Base-by-base conservation (phyloP, 2,797 vertebrate species). In the Enteromius viviparus region DNA sequence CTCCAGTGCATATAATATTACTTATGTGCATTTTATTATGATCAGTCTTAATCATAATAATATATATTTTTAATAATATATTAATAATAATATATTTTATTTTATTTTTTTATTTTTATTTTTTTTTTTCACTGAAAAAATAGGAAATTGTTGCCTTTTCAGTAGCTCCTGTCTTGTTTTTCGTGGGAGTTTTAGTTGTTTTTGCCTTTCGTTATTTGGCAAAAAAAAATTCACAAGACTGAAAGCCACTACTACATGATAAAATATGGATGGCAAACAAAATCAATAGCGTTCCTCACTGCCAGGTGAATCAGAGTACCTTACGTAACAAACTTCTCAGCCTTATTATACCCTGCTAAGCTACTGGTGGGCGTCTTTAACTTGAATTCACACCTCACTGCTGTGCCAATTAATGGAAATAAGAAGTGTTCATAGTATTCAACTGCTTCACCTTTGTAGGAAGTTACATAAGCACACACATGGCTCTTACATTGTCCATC, bases 321-420 rank as follows among this genome's bases (percentile, higher is more conserved):
- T 78, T 77, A 69, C 47, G 11, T 89, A 83, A 90, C 86, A 87
- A 84, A 91, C 85, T 89, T 90, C 85, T 87, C 89, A 91, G 86
- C 90, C 89, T 91, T 92, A 91, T 94, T 92, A 92, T 68, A 37
- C 49, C 2, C 19, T 6, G 62, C 62, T 60, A 58, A 85, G 78
- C 49, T 75, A 11, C 37, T 69, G 78, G 79, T 53, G 74, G 78
- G 55, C 55, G 32, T 58, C 64, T 84, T 65, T 65, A 80, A 55
- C 60, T 19, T 6, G 3, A 11, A 42, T 37, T 80, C 70, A 76
- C 83, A 80, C 70, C 62, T 68, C 62, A 23, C 34, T 42, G 11
- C 77, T 58, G 70, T 23, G 26, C 91, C 92, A 93, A 91, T 93
- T 93, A 93, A 89, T 78, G 80, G 91, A 89, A 92, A 19, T 91